Percentiles rank a stretch among this genome's conserved stretches.
Evolutionary conservation across 2,113 vertebrate genomes (phyloP).

Genomic region (Oryzias celebensis): DNA sequence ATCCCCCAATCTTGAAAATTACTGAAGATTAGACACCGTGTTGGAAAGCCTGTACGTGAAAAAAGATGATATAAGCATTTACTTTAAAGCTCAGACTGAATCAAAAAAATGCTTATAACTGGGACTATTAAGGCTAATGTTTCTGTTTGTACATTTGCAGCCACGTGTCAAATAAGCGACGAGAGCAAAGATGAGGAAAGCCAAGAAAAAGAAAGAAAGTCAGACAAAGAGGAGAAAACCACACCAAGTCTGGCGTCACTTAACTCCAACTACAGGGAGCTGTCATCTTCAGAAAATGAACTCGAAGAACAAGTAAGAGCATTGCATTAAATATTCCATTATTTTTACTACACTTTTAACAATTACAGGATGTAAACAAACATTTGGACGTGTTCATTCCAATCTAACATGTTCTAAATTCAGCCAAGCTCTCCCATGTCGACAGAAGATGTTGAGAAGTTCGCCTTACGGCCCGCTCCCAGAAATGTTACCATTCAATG

Average conservation of each 20-base stretch:
- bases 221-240: slow-evolving; percentile 56
- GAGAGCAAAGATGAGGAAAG: slow-evolving; percentile 66
- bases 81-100: slow-evolving; percentile 34
- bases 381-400: too few species aligned
- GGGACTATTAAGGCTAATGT: background rate
- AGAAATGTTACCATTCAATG: slow-evolving; percentile 79
- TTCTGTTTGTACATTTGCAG: slow-evolving; percentile 39
- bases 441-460: slow-evolving; percentile 80
- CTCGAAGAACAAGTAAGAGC: slow-evolving; percentile 63
- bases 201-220: slow-evolving; percentile 45
- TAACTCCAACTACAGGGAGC: slow-evolving; percentile 75
- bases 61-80: slow-evolving; percentile 21
- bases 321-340: too few species aligned
- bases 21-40: background rate
- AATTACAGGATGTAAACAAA: too few species aligned
- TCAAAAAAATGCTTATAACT: background rate
- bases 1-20: background rate
- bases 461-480: slow-evolving; percentile 78
- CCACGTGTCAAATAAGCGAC: slow-evolving; percentile 73
- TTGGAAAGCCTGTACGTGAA: background rate
- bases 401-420: background rate
- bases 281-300: slow-evolving; percentile 64
- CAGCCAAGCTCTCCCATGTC: slow-evolving; percentile 69
- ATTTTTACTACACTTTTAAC: too few species aligned
- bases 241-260: slow-evolving; percentile 61